Evolutionary conservation across 2,797 vertebrate genomes (phyloP), one percentile per base, ranked within the genome.

Genomic region (Pseudomugil tenellus): DNA sequence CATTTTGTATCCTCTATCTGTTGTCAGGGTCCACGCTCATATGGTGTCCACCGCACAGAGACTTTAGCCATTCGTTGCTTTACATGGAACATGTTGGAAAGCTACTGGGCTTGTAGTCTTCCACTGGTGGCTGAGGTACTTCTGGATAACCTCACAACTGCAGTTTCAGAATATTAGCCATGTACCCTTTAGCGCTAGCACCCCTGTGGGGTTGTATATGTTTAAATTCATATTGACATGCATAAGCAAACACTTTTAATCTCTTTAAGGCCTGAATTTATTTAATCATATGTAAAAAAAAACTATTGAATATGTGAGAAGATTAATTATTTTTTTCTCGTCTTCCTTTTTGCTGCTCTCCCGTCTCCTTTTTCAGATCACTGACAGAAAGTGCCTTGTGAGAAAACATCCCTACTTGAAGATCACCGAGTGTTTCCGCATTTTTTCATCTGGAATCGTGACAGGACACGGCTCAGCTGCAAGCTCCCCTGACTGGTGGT

Each of bases 381-480:
- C 55, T 61, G 85, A 92, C 75, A 83, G 91, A 84, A 91, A 92
- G 92, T 92, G 93, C 92, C 93, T 93, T 91, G 86, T 81, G 88
- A 90, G 84, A 90, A 82, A 39, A 19, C 75, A 39, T 74, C 80
- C 72, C 74, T 77, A 71, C 89, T 87, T 86, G 86, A 90, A 88
- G 89, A 87, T 89, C 67, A 83, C 46, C 13, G 76, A 37, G 75
- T 64, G 32, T 74, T 74, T 79, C 81, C 84, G 84, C 84, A 73
- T 14, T 91, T 81, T 37, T 82, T 74, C 80, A 81, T 84, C 80
- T 76, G 81, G 84, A 72, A 51, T 58, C 49, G 85, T 82, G 88
- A 91, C 72, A 17, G 92, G 92, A 91, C 87, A 87, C 83, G 87
- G 86, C 87, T 92, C 81, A 84, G 43, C 80, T 54, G 55, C 87